Evolutionary conservation across 2,797 vertebrate genomes (phyloP).

Genomic region (Cyclura pinguis): DNA sequence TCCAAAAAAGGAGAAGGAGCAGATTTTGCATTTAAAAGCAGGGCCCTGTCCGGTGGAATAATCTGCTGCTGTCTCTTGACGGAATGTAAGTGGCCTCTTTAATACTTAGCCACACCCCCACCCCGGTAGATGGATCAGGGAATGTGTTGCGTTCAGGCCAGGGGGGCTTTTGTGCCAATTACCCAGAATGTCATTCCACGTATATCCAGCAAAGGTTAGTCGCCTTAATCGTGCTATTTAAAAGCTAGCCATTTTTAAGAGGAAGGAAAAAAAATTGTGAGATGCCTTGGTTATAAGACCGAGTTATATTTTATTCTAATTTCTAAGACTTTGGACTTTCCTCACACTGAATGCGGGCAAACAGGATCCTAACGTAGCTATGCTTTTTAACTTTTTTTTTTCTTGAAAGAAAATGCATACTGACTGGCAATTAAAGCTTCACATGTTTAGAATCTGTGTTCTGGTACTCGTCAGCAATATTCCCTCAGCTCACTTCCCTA

Average conservation of each 20-base stretch:
- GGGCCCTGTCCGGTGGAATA: not conserved
- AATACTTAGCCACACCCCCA: not conserved
- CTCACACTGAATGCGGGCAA: not conserved
- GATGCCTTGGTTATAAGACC: not conserved
- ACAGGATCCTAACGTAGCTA: not conserved
- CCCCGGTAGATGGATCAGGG: not conserved
- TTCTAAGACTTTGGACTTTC: not conserved
- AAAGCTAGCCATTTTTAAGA: not conserved
- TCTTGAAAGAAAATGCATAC: not conserved
- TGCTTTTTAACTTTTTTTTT: not conserved
- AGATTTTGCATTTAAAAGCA: slow-evolving; percentile 14
- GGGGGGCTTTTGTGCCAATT: not conserved
- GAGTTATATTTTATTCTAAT: not conserved
- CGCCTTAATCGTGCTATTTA: not conserved
- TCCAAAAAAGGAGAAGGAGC: rapidly evolving
- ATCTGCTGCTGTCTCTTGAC: slow-evolving; percentile 53
- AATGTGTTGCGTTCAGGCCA: too few species aligned
- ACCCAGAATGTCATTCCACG: not conserved
- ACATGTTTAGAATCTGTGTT: not conserved
- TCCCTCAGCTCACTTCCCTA: not conserved
- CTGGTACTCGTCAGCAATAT: not conserved
- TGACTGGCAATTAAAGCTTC: not conserved
- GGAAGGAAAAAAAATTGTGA: not conserved
- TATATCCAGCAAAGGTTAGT: not conserved
- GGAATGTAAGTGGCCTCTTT: slow-evolving; percentile 71